Evolutionary conservation across 2,797 vertebrate genomes (phyloP).

Genomic region (Phylloscopus collybita): DNA sequence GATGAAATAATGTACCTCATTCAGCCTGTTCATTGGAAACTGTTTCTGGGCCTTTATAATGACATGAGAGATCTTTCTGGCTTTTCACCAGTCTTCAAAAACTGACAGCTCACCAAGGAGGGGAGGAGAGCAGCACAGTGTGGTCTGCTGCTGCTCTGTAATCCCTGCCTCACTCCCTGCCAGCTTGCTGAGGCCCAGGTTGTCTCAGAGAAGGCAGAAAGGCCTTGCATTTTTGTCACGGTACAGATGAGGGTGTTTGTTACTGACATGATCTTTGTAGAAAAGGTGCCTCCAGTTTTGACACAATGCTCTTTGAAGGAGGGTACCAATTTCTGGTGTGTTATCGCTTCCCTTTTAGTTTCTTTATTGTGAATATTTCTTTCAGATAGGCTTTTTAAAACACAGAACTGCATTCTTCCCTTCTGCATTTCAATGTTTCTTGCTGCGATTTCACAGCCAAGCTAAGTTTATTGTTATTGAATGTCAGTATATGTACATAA

Average conservation of each 20-base stretch:
- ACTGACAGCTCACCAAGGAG: background rate
- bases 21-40: background rate
- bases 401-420: background rate
- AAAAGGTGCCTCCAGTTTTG: background rate
- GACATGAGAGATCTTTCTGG: background rate
- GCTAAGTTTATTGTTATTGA: background rate
- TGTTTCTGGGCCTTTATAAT: background rate
- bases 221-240: background rate
- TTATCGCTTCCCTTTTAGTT: background rate
- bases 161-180: background rate
- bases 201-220: background rate
- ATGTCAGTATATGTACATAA: background rate
- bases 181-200: background rate
- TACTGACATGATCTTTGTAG: background rate
- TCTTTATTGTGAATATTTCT: background rate
- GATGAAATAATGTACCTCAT: background rate
- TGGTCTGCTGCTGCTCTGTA: background rate
- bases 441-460: background rate
- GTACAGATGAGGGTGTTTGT: background rate
- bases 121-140: background rate
- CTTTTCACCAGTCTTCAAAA: background rate
- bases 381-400: background rate
- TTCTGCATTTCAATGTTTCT: background rate
- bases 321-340: background rate
- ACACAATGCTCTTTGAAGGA: background rate